Percentiles rank a stretch among this genome's conserved stretches.
Conservation (phyloP, 2,113 vertebrate species). For the Vidua macroura region DNA sequence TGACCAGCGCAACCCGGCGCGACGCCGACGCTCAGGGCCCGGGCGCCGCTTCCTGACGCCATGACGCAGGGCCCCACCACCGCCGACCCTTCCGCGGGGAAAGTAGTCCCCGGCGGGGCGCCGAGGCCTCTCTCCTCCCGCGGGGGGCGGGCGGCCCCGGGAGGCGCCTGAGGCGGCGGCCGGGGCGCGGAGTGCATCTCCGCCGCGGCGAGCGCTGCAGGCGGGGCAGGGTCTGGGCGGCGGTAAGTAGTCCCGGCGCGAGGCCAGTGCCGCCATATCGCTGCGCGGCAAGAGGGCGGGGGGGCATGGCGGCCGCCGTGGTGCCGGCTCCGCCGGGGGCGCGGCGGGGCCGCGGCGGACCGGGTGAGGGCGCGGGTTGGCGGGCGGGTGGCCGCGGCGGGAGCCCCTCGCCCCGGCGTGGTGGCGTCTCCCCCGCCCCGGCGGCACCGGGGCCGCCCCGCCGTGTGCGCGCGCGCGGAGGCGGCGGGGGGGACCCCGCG, state of each 20-base stretch:
- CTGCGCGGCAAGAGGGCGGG: neutral
- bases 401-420: too few relatives aligned
- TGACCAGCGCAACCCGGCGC: neutral
- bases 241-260: conserved; percentile 6
- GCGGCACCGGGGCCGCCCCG: too few relatives aligned
- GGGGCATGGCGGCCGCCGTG: neutral
- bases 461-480: too few relatives aligned
- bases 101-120: neutral
- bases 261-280: neutral
- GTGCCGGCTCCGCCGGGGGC: too few relatives aligned
- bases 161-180: neutral
- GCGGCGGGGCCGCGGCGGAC: too few relatives aligned
- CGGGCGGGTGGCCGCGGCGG: too few relatives aligned
- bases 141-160: too few relatives aligned
- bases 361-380: too few relatives aligned
- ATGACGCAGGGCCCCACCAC: accelerated
- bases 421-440: too few relatives aligned
- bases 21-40: conserved; percentile 46
- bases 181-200: neutral
- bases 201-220: too few relatives aligned
- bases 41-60: conserved; percentile 34
- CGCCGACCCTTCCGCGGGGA: neutral
- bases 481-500: neutral
- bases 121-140: too few relatives aligned
- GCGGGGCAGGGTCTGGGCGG: too few relatives aligned